phyloP scores from a whole-genome alignment of 2,888 invertebrate species.

The Drosophila pseudotakahashii region DNA sequence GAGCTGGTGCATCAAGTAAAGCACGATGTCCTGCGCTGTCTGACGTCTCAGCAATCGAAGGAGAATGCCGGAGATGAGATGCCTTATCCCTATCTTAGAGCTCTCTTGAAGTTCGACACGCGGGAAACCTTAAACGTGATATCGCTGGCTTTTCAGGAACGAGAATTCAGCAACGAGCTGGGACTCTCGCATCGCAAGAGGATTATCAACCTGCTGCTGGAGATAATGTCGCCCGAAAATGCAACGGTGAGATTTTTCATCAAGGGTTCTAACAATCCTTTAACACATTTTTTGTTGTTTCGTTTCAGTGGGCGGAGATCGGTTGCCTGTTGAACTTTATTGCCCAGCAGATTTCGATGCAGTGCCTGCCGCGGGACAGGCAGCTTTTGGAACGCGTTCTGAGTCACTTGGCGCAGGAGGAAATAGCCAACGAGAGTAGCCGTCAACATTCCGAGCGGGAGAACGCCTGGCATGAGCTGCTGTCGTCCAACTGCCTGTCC shows the following conservation, averaged over 20 bases:
- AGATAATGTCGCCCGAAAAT: conserved; percentile 89
- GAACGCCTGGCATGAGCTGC: conserved; percentile 89
- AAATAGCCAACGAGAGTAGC: conserved; percentile 81
- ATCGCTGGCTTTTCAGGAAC: conserved; percentile 92
- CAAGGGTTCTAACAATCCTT: no score
- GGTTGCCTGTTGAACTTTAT: conserved; percentile 88
- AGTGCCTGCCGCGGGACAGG: conserved; percentile 83
- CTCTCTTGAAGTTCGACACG: conserved; percentile 92
- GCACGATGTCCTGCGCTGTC: conserved; percentile 89
- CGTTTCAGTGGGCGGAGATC: conserved; percentile 84
- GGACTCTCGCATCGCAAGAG: conserved; percentile 90
- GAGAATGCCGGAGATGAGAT: conserved; percentile 86
- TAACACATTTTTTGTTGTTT: background rate
- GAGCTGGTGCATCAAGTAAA: conserved; percentile 88
- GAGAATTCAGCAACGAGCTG: conserved; percentile 90
- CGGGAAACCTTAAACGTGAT: conserved; percentile 94
- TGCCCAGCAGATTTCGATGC: conserved; percentile 87
- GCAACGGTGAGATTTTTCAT: no score
- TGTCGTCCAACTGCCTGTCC: conserved; percentile 87
- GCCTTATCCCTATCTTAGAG: conserved; percentile 89
- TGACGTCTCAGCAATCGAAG: conserved; percentile 88
- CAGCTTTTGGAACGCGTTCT: conserved; percentile 87
- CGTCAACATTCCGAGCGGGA: conserved; percentile 89
- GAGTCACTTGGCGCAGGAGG: conserved; percentile 86
- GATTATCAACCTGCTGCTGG: conserved; percentile 91